A percentile compares a stretch with the other conserved stretches of the same genome.
These are phyloP conservation scores for Ichneumoninae sp. DNA, from an alignment of 2,888 invertebrate genomes.

Conservation along the genomic window DNA sequence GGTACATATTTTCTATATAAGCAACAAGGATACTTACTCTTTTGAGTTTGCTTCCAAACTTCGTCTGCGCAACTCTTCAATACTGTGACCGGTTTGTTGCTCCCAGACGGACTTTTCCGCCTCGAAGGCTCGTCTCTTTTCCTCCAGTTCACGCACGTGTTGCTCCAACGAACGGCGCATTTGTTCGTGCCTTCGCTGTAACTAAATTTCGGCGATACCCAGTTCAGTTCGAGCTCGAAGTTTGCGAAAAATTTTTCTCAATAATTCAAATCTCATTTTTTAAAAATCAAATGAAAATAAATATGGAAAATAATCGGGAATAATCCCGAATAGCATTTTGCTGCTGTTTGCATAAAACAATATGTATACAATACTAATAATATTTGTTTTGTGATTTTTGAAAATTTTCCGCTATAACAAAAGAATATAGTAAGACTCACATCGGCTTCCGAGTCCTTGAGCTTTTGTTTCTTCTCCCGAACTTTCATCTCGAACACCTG, in stretches of 20 bases:
- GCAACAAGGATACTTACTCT: constrained; percentile 87
- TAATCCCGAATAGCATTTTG: background rate
- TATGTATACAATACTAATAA: background rate
- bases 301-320: background rate
- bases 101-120: constrained; percentile 96
- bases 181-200: constrained; percentile 95
- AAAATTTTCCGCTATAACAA: background rate
- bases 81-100: constrained; percentile 93
- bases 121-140: constrained; percentile 93
- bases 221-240: background rate
- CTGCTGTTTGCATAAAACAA: background rate
- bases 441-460: constrained; percentile 97
- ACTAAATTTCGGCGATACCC: constrained; percentile 79
- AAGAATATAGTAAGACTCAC: constrained; percentile 83
- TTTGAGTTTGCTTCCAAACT: constrained; percentile 96
- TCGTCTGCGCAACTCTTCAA: constrained; percentile 94
- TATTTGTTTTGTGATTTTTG: background rate
- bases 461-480: constrained; percentile 97
- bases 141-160: constrained; percentile 96
- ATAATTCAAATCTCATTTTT: background rate
- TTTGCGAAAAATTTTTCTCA: background rate
- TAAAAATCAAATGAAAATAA: background rate
- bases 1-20: background rate
- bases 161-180: constrained; percentile 92
- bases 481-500: constrained; percentile 99